phyloP scores from a whole-genome alignment of 2,888 invertebrate species.

The Drosophila limbata region DNA sequence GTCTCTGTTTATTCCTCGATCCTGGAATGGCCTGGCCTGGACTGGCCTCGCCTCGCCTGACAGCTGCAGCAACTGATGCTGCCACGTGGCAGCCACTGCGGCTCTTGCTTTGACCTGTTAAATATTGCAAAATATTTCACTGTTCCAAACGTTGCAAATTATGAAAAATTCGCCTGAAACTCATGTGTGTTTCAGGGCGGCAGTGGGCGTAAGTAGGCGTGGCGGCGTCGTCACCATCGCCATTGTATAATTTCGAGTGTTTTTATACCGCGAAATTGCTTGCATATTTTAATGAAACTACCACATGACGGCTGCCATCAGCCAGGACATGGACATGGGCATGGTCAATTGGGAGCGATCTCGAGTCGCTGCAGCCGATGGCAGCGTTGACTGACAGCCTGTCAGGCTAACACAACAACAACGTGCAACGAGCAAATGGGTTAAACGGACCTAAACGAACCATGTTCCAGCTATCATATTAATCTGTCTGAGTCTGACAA shows the following conservation, averaged over 20 bases:
- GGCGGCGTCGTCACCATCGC: constrained; percentile 3
- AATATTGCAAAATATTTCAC: constrained; percentile 76
- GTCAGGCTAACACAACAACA: constrained; percentile 28
- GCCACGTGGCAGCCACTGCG: constrained; percentile 30
- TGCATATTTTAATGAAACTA: constrained; percentile 78
- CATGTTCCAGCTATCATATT: background rate
- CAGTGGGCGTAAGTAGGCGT: background rate
- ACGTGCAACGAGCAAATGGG: background rate
- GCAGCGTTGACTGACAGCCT: constrained; percentile 60
- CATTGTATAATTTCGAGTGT: constrained; percentile 73
- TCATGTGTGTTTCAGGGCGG: constrained; percentile 18
- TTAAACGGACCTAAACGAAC: background rate
- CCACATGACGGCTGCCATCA: constrained; percentile 72
- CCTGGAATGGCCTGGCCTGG: constrained; percentile 56
- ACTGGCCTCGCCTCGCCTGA: constrained; percentile 9
- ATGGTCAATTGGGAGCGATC: constrained; percentile 48
- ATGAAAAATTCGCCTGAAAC: constrained; percentile 67
- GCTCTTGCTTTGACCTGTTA: constrained; percentile 42
- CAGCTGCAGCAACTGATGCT: constrained; percentile 27
- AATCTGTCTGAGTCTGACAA: background rate
- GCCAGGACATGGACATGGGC: constrained; percentile 42
- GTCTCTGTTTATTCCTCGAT: constrained; percentile 60
- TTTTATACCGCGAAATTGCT: constrained; percentile 79
- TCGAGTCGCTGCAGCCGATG: constrained; percentile 48
- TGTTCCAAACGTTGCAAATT: constrained; percentile 67